phyloP scores from a whole-genome alignment of 2,888 invertebrate species.

The Onchidella celtica region DNA sequence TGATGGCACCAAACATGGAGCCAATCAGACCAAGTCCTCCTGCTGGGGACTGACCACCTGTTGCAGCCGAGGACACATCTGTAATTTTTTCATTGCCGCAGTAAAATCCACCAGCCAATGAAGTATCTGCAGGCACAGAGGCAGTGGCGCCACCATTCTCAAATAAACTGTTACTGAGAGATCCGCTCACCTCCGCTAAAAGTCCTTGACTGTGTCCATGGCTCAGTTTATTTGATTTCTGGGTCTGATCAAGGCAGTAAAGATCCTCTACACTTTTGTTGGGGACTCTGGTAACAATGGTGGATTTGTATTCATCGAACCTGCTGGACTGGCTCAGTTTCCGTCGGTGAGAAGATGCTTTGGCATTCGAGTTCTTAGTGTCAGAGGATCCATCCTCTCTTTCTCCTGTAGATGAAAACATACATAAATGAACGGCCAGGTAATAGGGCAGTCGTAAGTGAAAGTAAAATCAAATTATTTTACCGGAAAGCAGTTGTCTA shows the following conservation, averaged over 20 bases:
- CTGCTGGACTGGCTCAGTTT: conserved; percentile 51
- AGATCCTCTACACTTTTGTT: conserved; percentile 75
- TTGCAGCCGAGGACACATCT: background rate
- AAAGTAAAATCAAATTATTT: too few relatives aligned
- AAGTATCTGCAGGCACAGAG: background rate
- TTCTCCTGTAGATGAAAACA: conserved; percentile 1
- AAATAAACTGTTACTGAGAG: background rate
- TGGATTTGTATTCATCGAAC: conserved; percentile 67
- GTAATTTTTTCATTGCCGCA: background rate
- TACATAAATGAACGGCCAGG: too few relatives aligned
- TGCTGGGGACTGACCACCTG: conserved; percentile 7
- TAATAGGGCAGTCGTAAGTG: too few relatives aligned
- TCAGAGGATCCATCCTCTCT: conserved; percentile 3
- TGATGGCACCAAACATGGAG: conserved; percentile 75
- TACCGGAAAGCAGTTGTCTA: too few relatives aligned
- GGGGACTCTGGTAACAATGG: conserved; percentile 71
- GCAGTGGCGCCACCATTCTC: background rate
- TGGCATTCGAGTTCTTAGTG: background rate
- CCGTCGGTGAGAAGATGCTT: background rate
- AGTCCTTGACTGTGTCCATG: conserved; percentile 39
- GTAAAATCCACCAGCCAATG: background rate
- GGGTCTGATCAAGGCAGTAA: conserved; percentile 62
- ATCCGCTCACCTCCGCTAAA: background rate
- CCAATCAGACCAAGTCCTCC: conserved; percentile 52
- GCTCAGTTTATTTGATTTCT: conserved; percentile 24